Conservation (phyloP, 2,888 invertebrate species). For the Folsomia candida region DNA sequence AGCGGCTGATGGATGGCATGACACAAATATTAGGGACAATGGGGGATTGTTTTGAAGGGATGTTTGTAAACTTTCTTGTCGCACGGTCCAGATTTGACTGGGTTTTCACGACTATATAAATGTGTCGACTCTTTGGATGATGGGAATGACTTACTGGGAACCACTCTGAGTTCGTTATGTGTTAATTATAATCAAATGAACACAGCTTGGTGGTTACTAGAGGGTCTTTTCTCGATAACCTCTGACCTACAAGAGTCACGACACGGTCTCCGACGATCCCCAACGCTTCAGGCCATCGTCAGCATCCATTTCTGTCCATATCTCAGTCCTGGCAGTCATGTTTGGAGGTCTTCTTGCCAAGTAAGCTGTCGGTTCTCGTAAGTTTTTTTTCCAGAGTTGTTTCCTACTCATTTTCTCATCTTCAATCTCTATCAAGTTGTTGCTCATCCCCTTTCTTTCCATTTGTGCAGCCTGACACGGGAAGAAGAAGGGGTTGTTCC, state of each 20-base stretch:
- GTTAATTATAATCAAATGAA: conserved; percentile 71
- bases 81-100: not conserved
- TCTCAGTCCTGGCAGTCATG: too few species aligned
- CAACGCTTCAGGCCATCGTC: conserved; percentile 1
- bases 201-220: conserved; percentile 97
- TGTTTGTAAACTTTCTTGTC: conserved; percentile 11
- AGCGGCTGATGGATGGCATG: too few species aligned
- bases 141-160: conserved; percentile 77
- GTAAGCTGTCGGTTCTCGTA: not conserved
- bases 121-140: conserved; percentile 16
- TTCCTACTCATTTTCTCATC: not conserved
- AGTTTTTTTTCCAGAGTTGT: not conserved
- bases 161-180: conserved; percentile 96
- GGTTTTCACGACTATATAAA: not conserved
- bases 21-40: not conserved
- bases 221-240: not conserved
- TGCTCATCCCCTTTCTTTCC: not conserved
- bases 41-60: not conserved
- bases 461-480: not conserved
- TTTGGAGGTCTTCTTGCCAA: too few species aligned
- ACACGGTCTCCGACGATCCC: conserved; percentile 25
- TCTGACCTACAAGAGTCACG: not conserved
- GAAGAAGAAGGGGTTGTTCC: not conserved
- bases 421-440: not conserved
- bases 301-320: not conserved